These are phyloP conservation scores for Tachycineta bicolor DNA, from an alignment of 2,113 vertebrate genomes.

Conservation along the genomic window DNA sequence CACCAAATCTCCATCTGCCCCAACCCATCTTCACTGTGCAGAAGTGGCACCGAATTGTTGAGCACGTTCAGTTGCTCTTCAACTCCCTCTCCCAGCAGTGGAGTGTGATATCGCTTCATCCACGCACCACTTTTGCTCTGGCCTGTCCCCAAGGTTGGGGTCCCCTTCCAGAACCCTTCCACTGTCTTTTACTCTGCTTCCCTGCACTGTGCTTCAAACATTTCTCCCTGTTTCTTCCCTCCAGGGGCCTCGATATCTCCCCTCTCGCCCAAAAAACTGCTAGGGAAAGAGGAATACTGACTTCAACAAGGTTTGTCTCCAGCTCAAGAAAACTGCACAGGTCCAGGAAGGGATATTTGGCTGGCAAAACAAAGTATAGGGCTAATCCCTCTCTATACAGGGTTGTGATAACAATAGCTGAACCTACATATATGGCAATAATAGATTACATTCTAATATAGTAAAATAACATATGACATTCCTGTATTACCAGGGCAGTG, in stretches of 20 bases:
- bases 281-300: neutral
- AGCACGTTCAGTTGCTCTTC: neutral
- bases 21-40: neutral
- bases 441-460: neutral
- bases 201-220: neutral
- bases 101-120: neutral
- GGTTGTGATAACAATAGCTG: neutral
- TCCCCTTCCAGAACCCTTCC: neutral
- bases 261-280: neutral
- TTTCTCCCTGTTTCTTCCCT: neutral
- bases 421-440: neutral
- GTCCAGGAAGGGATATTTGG: neutral
- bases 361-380: neutral
- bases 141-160: neutral
- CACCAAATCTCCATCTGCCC: neutral
- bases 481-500: neutral
- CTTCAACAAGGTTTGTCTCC: neutral
- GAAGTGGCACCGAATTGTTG: neutral
- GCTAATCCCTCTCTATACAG: neutral
- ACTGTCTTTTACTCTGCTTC: neutral
- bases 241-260: neutral
- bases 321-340: neutral
- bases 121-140: neutral
- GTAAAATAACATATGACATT: neutral
- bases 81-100: neutral